Evolutionary conservation across 2,797 vertebrate genomes (phyloP).

Genomic region (Lagorchestes hirsutus): DNA sequence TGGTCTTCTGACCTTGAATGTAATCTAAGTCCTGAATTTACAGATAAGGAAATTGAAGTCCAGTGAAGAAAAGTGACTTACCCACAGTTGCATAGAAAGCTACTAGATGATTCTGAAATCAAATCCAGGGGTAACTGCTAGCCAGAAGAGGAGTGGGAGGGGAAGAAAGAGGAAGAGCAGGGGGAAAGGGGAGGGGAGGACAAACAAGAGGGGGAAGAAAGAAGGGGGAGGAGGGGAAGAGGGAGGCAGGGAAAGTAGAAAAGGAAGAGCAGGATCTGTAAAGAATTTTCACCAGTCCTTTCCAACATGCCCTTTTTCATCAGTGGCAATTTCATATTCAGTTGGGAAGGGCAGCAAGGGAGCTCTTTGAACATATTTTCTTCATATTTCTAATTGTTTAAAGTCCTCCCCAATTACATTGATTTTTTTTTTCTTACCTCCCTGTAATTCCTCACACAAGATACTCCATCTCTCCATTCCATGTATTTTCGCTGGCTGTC

Average conservation of each 20-base stretch:
- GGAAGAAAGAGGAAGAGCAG: too few species aligned
- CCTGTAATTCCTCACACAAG: neutral
- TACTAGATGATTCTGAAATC: neutral
- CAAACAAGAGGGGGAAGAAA: accelerated
- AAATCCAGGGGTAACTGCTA: neutral
- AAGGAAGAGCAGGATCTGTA: neutral
- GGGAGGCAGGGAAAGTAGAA: neutral
- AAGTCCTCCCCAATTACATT: neutral
- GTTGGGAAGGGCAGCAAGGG: neutral
- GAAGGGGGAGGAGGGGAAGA: too few species aligned
- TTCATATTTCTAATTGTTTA: neutral
- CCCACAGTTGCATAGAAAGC: neutral
- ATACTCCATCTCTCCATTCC: neutral
- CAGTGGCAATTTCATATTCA: neutral
- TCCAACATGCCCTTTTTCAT: neutral
- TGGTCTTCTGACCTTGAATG: neutral
- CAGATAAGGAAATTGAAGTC: neutral
- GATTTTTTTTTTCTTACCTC: neutral
- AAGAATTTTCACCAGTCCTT: neutral
- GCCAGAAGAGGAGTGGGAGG: neutral
- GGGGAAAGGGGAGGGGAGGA: too few species aligned
- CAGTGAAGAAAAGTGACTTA: neutral
- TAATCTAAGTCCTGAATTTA: neutral
- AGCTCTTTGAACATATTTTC: neutral
- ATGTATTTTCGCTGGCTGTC: neutral